Evolutionary conservation across 2,888 invertebrate species (phyloP), one percentile per base, ranked within the genome.

Genomic region (Nesidiocoris tenuis): DNA sequence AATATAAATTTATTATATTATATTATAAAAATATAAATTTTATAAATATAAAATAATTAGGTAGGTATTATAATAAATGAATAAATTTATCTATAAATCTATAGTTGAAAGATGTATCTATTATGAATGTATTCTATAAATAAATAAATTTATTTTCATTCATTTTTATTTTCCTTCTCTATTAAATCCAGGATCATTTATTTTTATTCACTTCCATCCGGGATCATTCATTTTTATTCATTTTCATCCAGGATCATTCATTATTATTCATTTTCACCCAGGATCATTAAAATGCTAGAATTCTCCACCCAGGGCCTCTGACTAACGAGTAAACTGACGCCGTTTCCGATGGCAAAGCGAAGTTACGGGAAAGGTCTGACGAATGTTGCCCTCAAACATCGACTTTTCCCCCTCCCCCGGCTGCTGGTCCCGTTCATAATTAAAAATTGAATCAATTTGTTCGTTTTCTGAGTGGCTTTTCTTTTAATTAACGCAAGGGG

Each of bases 361-460:
- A 3, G 39, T 3, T 39, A 7, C 39, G 39, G 39, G 12, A 7
- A 12, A 39, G 39, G 12, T 3, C 12, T 39, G n/a, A n/a, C n/a
- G n/a, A n/a, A n/a, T n/a, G n/a, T n/a, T n/a, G n/a, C n/a, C 39
- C 39, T 39, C 39, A 39, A 39, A 39, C 39, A 39, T 22, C 39
- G n/a, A 67, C 56, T 54, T 67, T 55, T 21, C 55, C 12, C 23
- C 56, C 16, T 56, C 21, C n/a, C 57, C 25, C 5, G 3, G 57
- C 59, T 18, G 54, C 59, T 5, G 76, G 74, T 65, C 66, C 64
- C 39, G 3, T 39, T 70, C 77, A 79, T 78, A 78, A 79, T 79
- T 79, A 79, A 79, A 79, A 79, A 79, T 79, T 75, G 76, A 78
- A 79, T 79, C 79, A 79, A 79, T 79, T 79, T 79, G 77, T 75